A percentile compares a stretch with the other conserved stretches of the same genome.
phyloP scores from a whole-genome alignment of 1,140 invertebrate genomes.

The Megalopta genalis region DNA sequence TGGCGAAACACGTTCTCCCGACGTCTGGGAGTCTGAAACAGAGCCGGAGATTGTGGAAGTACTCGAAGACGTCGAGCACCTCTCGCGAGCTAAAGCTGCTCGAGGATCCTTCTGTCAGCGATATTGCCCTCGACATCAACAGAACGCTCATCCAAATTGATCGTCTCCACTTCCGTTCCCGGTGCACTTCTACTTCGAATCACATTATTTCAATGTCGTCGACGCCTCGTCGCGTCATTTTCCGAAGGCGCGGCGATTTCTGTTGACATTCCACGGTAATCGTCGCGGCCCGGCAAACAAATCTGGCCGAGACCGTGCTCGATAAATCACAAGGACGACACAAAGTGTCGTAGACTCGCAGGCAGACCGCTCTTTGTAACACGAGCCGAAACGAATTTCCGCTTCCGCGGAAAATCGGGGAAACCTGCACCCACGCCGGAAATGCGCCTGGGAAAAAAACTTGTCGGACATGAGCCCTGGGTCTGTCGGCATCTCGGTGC shows the following conservation, averaged over 20 bases:
- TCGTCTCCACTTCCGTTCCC: not conserved
- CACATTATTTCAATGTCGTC: not conserved
- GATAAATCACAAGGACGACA: conserved; percentile 10
- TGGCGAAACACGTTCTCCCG: not conserved
- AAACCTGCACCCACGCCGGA: not conserved
- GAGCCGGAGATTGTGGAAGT: not conserved
- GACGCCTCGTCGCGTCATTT: not conserved
- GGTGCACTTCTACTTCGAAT: not conserved
- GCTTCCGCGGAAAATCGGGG: conserved; percentile 20
- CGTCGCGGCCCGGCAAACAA: not conserved
- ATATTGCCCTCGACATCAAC: not conserved
- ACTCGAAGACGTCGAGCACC: conserved; percentile 15
- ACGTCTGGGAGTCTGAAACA: conserved; percentile 2
- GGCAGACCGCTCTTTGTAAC: not conserved
- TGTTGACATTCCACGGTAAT: not conserved
- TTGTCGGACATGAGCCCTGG: not conserved
- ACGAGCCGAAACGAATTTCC: conserved; percentile 31
- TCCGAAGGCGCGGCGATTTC: not conserved
- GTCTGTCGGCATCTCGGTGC: conserved; percentile 19
- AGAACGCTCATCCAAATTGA: not conserved
- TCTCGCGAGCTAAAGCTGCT: not conserved
- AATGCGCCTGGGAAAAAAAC: conserved; percentile 10
- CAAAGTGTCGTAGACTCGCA: not conserved
- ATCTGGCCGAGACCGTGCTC: not conserved
- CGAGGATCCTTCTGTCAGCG: conserved; percentile 16